Conservation (phyloP, 2,888 invertebrate genomes). For the Panopea generosa region DNA sequence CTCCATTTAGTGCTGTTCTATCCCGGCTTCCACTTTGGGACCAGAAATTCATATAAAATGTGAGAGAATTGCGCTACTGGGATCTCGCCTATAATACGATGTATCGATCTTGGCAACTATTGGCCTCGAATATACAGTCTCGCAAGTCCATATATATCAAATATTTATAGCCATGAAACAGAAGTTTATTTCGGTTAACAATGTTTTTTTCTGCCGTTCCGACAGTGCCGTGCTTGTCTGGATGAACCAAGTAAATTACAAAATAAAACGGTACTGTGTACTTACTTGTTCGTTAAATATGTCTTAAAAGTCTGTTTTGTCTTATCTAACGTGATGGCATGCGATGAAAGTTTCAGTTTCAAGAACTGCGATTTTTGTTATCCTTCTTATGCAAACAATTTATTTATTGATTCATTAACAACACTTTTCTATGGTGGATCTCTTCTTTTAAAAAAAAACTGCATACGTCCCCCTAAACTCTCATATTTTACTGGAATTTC, state of each 20-base stretch:
- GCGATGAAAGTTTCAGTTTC: no score
- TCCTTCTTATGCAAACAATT: no score
- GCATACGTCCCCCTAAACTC: no score
- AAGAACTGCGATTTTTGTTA: no score
- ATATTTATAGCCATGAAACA: constrained; percentile 44
- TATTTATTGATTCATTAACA: no score
- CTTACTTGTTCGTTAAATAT: no score
- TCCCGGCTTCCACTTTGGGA: constrained; percentile 33
- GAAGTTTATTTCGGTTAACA: constrained; percentile 41
- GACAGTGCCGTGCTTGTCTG: constrained; percentile 3
- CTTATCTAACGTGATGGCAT: no score
- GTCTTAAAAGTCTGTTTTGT: no score
- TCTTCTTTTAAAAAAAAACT: no score
- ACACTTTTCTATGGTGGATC: no score
- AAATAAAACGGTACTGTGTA: not conserved
- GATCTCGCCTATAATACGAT: constrained; percentile 27
- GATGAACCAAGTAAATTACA: not conserved
- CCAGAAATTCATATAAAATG: constrained; percentile 45
- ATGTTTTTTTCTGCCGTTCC: constrained; percentile 21
- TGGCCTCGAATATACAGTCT: constrained; percentile 17
- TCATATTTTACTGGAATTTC: no score
- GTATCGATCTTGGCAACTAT: constrained; percentile 30
- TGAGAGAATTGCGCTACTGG: constrained; percentile 40
- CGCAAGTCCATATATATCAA: constrained; percentile 38
- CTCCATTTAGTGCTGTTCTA: constrained; percentile 39